These are phyloP conservation scores for Porites rus DNA, from an alignment of 92 coral and sea anemone species.

Conservation along the genomic window DNA sequence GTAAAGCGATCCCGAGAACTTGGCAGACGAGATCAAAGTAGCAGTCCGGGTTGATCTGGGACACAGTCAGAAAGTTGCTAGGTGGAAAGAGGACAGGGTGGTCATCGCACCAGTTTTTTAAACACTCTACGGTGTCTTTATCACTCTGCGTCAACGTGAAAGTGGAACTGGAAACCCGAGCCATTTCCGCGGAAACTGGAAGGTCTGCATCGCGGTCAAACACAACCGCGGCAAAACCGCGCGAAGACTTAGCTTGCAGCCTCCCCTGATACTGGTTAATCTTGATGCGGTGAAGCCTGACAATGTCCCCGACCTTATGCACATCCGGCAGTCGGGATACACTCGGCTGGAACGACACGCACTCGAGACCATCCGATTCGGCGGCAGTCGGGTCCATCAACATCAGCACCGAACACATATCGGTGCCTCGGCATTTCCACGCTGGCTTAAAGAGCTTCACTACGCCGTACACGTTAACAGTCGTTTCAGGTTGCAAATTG, in stretches of 20 bases:
- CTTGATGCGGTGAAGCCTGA: slow-evolving; percentile 72
- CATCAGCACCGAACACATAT: slow-evolving; percentile 77
- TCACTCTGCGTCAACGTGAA: slow-evolving; percentile 61
- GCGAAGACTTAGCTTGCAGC: slow-evolving; percentile 68
- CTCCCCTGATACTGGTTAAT: slow-evolving; percentile 64
- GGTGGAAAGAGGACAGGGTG: slow-evolving; percentile 58
- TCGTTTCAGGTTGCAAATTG: slow-evolving; percentile 45
- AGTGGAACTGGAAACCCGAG: slow-evolving; percentile 56
- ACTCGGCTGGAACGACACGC: slow-evolving; percentile 63
- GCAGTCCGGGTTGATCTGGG: slow-evolving; percentile 53
- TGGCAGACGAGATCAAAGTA: slow-evolving; percentile 72
- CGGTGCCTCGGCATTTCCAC: slow-evolving; percentile 82
- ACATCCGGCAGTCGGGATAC: slow-evolving; percentile 66
- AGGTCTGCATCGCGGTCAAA: slow-evolving; percentile 60
- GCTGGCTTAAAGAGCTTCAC: slow-evolving; percentile 81
- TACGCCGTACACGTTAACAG: slow-evolving; percentile 70
- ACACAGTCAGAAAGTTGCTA: slow-evolving; percentile 32
- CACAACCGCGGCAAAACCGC: slow-evolving; percentile 80
- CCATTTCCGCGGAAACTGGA: slow-evolving; percentile 72
- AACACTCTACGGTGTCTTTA: slow-evolving; percentile 41
- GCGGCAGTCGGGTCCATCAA: slow-evolving; percentile 71
- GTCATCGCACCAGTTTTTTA: slow-evolving; percentile 65
- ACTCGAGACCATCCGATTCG: slow-evolving; percentile 61
- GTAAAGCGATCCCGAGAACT: slow-evolving; percentile 59
- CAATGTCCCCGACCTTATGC: slow-evolving; percentile 73